These are phyloP conservation scores for Xestia sexstrigata DNA, from an alignment of 2,888 invertebrate genomes.

Conservation along the genomic window DNA sequence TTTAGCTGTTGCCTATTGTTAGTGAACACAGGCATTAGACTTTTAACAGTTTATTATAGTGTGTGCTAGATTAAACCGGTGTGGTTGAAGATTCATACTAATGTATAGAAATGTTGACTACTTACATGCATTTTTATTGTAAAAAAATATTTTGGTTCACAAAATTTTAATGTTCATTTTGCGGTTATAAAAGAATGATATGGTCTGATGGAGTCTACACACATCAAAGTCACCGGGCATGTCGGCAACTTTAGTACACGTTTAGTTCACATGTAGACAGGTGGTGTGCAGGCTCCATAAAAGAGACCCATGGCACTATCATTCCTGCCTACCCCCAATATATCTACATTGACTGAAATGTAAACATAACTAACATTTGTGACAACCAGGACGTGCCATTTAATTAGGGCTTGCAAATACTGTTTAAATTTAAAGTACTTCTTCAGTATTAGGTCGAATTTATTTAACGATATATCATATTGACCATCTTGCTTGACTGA, in stretches of 20 bases:
- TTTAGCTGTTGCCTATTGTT: background rate
- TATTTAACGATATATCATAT: background rate
- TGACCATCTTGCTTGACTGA: background rate
- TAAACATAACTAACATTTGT: conserved; percentile 34
- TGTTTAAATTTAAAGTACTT: conserved; percentile 3
- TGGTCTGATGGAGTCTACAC: background rate
- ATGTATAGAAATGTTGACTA: conserved; percentile 40
- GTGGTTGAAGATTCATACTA: conserved; percentile 36
- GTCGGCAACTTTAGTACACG: background rate
- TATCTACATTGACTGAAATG: conserved; percentile 52
- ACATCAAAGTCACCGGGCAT: background rate
- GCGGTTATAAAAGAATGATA: background rate
- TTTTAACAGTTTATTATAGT: conserved; percentile 36
- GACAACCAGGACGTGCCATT: conserved; percentile 57
- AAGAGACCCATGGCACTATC: background rate
- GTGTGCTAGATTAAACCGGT: conserved; percentile 41
- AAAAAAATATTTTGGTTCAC: conserved; percentile 13
- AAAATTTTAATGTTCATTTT: background rate
- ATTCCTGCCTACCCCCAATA: conserved; percentile 18
- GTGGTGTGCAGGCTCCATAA: background rate
- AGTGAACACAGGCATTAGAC: conserved; percentile 16
- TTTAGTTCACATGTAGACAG: background rate
- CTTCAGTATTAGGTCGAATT: background rate
- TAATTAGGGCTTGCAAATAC: conserved; percentile 35
- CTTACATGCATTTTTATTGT: conserved; percentile 40